Conservation (phyloP, 2,113 vertebrate species). For the Cryptotis parvus region DNA sequence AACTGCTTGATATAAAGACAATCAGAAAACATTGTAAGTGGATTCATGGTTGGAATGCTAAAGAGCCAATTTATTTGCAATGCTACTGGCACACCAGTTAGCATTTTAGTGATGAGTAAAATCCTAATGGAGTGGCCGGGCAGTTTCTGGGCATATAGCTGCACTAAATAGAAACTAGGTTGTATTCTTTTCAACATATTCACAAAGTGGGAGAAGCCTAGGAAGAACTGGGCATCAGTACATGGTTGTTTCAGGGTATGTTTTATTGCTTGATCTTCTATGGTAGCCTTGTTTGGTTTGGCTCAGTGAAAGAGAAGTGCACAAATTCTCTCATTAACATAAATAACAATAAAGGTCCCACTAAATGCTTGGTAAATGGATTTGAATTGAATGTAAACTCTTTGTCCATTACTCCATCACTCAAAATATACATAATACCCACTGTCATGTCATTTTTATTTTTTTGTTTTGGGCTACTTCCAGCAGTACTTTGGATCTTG, state of each 20-base stretch:
- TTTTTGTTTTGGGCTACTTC: too few species aligned
- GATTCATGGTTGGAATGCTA: not conserved
- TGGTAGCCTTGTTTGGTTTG: not conserved
- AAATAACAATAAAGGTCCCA: slow-evolving; percentile 13
- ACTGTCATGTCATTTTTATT: not conserved
- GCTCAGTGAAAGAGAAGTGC: slow-evolving; percentile 23
- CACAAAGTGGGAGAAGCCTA: not conserved
- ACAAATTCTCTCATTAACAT: slow-evolving; percentile 1
- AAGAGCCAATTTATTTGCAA: slow-evolving; percentile 24
- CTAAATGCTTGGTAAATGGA: not conserved
- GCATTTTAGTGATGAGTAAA: not conserved
- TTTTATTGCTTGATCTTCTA: slow-evolving; percentile 1
- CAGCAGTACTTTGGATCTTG: too few species aligned
- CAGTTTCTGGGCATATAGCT: slow-evolving; percentile 21
- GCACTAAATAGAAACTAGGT: slow-evolving; percentile 17
- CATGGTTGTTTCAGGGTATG: not conserved
- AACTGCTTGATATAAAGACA: slow-evolving; percentile 10
- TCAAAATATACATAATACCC: not conserved
- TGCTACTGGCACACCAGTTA: not conserved
- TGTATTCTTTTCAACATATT: slow-evolving; percentile 22
- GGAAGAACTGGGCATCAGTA: not conserved
- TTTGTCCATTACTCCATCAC: not conserved
- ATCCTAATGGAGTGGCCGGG: not conserved
- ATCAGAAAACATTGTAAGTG: slow-evolving; percentile 23
- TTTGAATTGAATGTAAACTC: not conserved